Conservation (phyloP, 2,113 vertebrate species). For the Cololabis saira region DNA sequence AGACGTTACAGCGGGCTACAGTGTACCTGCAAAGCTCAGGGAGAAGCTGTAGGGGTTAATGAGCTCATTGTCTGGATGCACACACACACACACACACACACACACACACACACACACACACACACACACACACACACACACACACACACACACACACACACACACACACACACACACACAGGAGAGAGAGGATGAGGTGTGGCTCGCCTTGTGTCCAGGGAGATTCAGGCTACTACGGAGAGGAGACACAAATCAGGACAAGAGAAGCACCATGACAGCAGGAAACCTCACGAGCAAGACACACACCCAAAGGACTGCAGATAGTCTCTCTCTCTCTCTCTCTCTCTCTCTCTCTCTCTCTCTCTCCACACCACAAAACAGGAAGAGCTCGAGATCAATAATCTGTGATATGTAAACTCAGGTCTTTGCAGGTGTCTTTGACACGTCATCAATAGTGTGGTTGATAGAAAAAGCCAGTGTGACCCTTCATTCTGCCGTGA, state of each 20-base stretch:
- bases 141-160: slow-evolving; percentile 19
- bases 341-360: too few relatives aligned
- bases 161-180: slow-evolving; percentile 19
- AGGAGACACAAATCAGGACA: slow-evolving; percentile 45
- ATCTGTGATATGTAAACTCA: background rate
- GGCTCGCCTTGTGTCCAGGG: slow-evolving; percentile 40
- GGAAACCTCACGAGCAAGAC: slow-evolving; percentile 16
- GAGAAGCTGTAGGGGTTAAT: slow-evolving; percentile 40
- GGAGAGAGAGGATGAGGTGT: slow-evolving; percentile 30
- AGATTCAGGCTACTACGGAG: slow-evolving; percentile 58
- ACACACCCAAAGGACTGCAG: slow-evolving; percentile 18
- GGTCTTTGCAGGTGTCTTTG: slow-evolving; percentile 1
- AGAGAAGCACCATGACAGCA: slow-evolving; percentile 53
- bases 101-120: slow-evolving; percentile 19
- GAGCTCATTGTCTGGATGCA: slow-evolving; percentile 34
- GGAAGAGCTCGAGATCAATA: slow-evolving; percentile 3
- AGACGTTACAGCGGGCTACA: background rate
- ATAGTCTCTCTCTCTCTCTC: background rate
- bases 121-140: slow-evolving; percentile 1
- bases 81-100: slow-evolving; percentile 19
- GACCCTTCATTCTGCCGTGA: too few relatives aligned
- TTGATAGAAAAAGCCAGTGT: slow-evolving; percentile 16
- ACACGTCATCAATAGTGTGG: background rate
- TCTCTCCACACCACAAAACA: background rate
- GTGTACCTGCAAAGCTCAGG: slow-evolving; percentile 14